Base-by-base conservation (phyloP, 2,888 invertebrate species). In the Ametastegia equiseti region DNA sequence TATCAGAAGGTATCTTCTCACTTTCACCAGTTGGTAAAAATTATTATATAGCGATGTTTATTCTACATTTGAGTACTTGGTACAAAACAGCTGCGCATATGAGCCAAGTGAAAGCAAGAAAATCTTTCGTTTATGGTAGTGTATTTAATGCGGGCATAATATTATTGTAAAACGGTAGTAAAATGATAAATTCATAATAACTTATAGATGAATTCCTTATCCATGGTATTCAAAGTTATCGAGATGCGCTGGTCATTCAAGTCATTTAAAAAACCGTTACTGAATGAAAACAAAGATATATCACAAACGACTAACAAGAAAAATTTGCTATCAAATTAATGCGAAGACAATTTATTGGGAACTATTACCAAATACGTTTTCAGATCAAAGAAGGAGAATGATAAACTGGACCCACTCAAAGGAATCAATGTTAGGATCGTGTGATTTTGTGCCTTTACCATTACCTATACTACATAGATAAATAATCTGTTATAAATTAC, bases 401-500 rank as follows among this genome's bases (percentile, higher is more conserved):
- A 1, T 30, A 60, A 30, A 15, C 13, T 60, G 4, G 30, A 30
- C 15, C 15, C 30, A 15, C 13, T 4, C 13, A 30, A 30, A 11
- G 30, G 0, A 15, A 15, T 11, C 13, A 60, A 9, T 1, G 13
- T 27, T 30, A 30, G 27, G 30, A 60, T n/a, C n/a, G n/a, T 15
- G 30, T 15, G 6, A 30, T 30, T 60, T 15, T 27, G 13, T 60
- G 15, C 30, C 11, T 60, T 60, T 60, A n/a, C n/a, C n/a, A n/a
- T n/a, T n/a, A n/a, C 30, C 27, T 30, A 36, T 75, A 19, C 4
- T 33, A 71, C 36, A 9, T 75, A 50, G 19, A 54, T 36, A 54
- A 36, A 75, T 36, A 75, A 75, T 36, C 54, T 60, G 27, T 78
- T 78, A 7, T 60, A 60, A 42, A n/a, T 78, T 78, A 78, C 78